phyloP scores from a whole-genome alignment of 2,797 vertebrate genomes.

The Premnoplex brunnescens region DNA sequence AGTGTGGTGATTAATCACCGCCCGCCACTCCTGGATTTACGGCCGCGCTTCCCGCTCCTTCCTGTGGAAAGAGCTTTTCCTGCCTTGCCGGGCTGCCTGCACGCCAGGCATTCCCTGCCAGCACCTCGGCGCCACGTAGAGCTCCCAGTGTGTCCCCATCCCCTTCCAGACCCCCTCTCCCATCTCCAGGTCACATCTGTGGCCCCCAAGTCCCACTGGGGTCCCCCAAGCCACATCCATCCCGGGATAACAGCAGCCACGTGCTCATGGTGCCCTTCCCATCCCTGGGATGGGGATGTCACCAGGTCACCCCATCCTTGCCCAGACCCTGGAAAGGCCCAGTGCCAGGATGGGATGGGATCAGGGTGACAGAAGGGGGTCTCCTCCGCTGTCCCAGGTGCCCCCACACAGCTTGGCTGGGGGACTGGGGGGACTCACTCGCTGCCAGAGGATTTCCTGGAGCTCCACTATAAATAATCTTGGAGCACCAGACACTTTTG shows the following conservation, averaged over 20 bases:
- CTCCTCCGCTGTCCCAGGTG: background rate
- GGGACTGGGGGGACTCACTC: rapidly evolving
- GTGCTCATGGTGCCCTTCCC: rapidly evolving
- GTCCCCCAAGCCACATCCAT: rapidly evolving
- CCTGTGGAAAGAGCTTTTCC: conserved; percentile 44
- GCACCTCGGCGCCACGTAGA: background rate
- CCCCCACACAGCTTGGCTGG: rapidly evolving
- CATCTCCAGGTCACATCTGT: rapidly evolving
- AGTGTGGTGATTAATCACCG: background rate
- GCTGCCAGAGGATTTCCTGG: background rate
- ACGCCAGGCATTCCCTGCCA: background rate
- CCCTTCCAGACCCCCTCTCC: background rate
- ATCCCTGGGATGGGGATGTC: rapidly evolving
- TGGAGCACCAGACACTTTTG: rapidly evolving
- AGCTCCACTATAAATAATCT: background rate
- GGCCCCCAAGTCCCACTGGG: too few relatives aligned
- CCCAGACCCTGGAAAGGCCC: background rate
- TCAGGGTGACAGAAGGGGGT: background rate
- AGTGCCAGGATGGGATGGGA: background rate
- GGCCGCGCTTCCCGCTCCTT: background rate
- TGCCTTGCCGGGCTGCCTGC: background rate
- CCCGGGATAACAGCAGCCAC: rapidly evolving
- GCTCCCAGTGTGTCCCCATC: rapidly evolving
- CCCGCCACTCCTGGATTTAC: background rate
- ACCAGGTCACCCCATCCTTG: rapidly evolving